Evolutionary conservation across 2,113 vertebrate species (phyloP).

Genomic region (Tachuris rubrigastra): DNA sequence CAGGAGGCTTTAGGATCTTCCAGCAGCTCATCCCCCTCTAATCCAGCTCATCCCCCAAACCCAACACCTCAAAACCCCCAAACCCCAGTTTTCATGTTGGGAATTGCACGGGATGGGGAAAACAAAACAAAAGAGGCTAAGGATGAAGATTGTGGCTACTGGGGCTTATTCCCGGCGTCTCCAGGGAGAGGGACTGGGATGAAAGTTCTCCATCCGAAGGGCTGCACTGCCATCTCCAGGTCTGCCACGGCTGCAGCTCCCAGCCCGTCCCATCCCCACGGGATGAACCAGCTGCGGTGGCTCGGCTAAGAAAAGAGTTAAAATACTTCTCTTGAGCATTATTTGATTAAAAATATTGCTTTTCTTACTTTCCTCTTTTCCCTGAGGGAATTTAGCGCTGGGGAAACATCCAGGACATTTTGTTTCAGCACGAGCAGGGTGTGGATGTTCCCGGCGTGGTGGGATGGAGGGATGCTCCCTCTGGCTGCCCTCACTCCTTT

Average conservation of each 20-base stretch:
- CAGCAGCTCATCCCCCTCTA: neutral
- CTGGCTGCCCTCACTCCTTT: too few relatives aligned
- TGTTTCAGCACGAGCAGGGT: rapidly evolving
- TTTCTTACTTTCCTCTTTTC: neutral
- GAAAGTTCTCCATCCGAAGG: neutral
- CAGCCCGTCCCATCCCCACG: rapidly evolving
- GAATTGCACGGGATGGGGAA: rapidly evolving
- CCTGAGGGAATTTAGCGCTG: neutral
- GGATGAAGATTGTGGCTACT: neutral
- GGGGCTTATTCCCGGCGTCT: neutral
- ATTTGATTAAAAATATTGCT: neutral
- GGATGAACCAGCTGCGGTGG: neutral
- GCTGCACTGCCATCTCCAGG: constrained; percentile 71
- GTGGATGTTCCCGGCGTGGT: rapidly evolving
- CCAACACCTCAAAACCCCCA: rapidly evolving
- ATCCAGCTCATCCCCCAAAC: neutral
- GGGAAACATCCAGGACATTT: neutral
- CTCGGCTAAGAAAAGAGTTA: rapidly evolving
- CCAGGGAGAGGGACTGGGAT: neutral
- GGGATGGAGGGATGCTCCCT: rapidly evolving
- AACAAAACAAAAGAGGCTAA: neutral
- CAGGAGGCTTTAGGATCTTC: neutral
- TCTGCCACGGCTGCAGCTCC: neutral
- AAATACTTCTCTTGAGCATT: neutral
- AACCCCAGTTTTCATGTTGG: neutral